Evolutionary conservation across 2,888 invertebrate species (phyloP), one percentile per base, ranked within the genome.

Genomic region (Tyria jacobaeae): DNA sequence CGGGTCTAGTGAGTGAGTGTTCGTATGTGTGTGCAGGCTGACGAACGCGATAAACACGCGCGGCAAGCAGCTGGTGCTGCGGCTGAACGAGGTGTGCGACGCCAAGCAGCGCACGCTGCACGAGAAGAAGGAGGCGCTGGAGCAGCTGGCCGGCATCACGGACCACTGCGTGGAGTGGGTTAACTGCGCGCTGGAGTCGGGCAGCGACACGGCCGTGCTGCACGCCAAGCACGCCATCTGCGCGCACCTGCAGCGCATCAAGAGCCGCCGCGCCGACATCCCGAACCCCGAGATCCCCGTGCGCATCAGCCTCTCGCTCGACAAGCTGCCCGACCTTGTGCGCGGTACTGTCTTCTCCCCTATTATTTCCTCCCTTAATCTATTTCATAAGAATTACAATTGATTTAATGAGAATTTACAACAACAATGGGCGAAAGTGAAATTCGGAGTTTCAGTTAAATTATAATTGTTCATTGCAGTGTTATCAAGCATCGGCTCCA

Each of bases 161-260:
- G 97, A 98, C 91, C 97, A 98, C 92, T 97, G 97, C 88, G 96
- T 98, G 75, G 95, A 96, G 71, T 98, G 98, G 90, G 97, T 98
- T 60, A 95, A 96, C 81, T 95, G 95, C 76, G 97, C 97, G 35
- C 92, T 98, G 53, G 96, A 96, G 51, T 80, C 83, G 83, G 97
- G 97, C 70, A 96, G 96, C 75, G 98, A 98, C 87, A 96, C 97
- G 90, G 97, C 98, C 50, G 94, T 98, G 78, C 93, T 98, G 70
- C 96, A 96, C 86, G 96, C 96, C 89, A 98, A 97, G 95, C 96
- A 96, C 92, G 96, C 95, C 71, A 94, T 96, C 64, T 72, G 78
- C 74, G 77, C 79, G 72, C 97, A 97, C 90, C 94, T 97, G 78
- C 97, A 97, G 89, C 95, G 97, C 84, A 96, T 97, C 80, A 97